phyloP scores from a whole-genome alignment of 2,888 invertebrate species.

The Conus canariensis region DNA sequence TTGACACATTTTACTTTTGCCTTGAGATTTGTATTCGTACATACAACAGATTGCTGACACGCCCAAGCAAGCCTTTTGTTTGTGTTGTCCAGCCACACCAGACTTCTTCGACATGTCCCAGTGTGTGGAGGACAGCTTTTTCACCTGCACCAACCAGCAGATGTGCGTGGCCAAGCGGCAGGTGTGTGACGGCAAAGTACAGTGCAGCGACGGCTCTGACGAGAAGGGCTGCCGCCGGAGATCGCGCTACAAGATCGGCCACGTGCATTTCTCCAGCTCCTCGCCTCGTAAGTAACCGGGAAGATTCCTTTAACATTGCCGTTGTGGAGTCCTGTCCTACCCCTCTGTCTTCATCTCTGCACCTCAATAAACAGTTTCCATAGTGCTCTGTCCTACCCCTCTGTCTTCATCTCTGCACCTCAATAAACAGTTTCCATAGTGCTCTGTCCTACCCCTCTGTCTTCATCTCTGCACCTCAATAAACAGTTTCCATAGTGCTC shows the following conservation, averaged over 20 bases:
- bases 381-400: too few species aligned
- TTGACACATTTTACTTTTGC: not conserved
- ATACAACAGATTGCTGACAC: too few species aligned
- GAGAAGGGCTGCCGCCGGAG: not conserved
- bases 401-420: too few species aligned
- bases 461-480: too few species aligned
- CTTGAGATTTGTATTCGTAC: not conserved
- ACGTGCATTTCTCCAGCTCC: not conserved
- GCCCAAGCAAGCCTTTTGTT: not conserved
- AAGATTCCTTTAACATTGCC: too few species aligned
- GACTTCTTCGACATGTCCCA: not conserved
- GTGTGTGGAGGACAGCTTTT: not conserved
- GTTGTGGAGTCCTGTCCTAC: too few species aligned
- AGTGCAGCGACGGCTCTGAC: constrained; percentile 19
- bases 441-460: too few species aligned
- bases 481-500: too few species aligned
- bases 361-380: too few species aligned
- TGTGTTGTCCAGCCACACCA: not conserved
- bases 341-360: too few species aligned
- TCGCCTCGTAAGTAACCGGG: not conserved
- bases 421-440: too few species aligned
- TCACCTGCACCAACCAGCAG: not conserved
- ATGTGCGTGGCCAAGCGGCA: not conserved
- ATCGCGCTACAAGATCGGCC: not conserved
- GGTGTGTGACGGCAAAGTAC: not conserved